These are phyloP conservation scores for Oligia strigilis DNA, from an alignment of 2,888 invertebrate genomes.

Conservation along the genomic window DNA sequence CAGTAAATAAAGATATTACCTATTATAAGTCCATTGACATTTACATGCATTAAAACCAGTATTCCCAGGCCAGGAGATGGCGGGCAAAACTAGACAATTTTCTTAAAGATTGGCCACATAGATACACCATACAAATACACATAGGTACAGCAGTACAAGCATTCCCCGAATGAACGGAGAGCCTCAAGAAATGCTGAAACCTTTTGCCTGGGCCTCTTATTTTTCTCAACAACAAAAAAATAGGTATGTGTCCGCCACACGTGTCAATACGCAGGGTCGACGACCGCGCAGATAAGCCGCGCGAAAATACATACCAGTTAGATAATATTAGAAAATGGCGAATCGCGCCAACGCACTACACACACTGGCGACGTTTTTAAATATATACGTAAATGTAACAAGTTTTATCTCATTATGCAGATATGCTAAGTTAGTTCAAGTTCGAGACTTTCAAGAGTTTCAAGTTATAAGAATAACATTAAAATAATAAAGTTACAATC, in stretches of 20 bases:
- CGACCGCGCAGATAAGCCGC: constrained; percentile 84
- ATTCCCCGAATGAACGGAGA: neutral
- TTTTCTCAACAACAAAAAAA: constrained; percentile 2
- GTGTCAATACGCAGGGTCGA: constrained; percentile 78
- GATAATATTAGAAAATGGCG: constrained; percentile 89
- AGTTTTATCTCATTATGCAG: constrained; percentile 34
- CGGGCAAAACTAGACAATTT: neutral
- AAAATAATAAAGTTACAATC: neutral
- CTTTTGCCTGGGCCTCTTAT: neutral
- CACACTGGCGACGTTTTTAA: constrained; percentile 65
- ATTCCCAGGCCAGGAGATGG: neutral
- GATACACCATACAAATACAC: neutral
- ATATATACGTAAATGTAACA: constrained; percentile 60
- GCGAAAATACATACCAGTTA: constrained; percentile 82
- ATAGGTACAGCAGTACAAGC: neutral
- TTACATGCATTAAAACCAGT: neutral
- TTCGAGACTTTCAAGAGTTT: constrained; percentile 10
- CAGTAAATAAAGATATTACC: neutral
- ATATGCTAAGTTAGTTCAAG: constrained; percentile 32
- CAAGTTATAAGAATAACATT: neutral
- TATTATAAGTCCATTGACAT: neutral
- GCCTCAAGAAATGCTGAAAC: neutral
- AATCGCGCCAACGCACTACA: constrained; percentile 71
- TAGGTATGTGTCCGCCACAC: constrained; percentile 64
- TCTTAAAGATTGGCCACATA: neutral